phyloP scores from a whole-genome alignment of 2,113 vertebrate genomes.

The Andinoacara biseriatus region DNA sequence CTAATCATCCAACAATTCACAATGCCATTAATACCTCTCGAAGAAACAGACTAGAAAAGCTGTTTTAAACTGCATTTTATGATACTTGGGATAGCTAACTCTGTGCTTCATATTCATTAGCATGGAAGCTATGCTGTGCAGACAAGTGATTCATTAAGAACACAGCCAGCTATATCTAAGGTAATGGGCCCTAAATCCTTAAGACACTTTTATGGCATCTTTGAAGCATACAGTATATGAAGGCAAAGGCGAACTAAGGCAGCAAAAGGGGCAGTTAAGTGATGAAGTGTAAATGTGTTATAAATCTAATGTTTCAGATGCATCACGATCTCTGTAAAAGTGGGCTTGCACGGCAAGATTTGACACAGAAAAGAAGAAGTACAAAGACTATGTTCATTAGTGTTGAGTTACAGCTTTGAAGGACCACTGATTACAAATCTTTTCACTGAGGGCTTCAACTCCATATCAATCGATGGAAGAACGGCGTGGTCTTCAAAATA shows the following conservation, averaged over 20 bases:
- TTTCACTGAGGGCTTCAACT: slow-evolving; percentile 47
- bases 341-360: neutral
- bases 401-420: slow-evolving; percentile 48
- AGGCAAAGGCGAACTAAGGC: neutral
- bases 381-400: slow-evolving; percentile 36
- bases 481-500: slow-evolving; percentile 63
- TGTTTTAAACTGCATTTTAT: slow-evolving; percentile 52
- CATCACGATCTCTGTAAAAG: slow-evolving; percentile 28
- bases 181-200: slow-evolving; percentile 46
- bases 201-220: slow-evolving; percentile 34
- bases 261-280: neutral
- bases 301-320: slow-evolving; percentile 22
- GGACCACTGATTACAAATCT: slow-evolving; percentile 66
- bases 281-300: slow-evolving; percentile 10
- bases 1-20: slow-evolving; percentile 61
- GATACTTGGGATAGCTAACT: slow-evolving; percentile 34
- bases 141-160: slow-evolving; percentile 54
- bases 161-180: slow-evolving; percentile 37
- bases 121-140: slow-evolving; percentile 21
- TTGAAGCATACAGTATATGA: slow-evolving; percentile 29
- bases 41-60: slow-evolving; percentile 38
- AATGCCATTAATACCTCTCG: slow-evolving; percentile 65
- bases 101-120: slow-evolving; percentile 40
- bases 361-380: neutral
- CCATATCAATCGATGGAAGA: slow-evolving; percentile 48